Percentiles rank a stretch among this genome's conserved stretches.
phyloP scores from a whole-genome alignment of 2,113 vertebrate species.

The Lophotis ruficrista region DNA sequence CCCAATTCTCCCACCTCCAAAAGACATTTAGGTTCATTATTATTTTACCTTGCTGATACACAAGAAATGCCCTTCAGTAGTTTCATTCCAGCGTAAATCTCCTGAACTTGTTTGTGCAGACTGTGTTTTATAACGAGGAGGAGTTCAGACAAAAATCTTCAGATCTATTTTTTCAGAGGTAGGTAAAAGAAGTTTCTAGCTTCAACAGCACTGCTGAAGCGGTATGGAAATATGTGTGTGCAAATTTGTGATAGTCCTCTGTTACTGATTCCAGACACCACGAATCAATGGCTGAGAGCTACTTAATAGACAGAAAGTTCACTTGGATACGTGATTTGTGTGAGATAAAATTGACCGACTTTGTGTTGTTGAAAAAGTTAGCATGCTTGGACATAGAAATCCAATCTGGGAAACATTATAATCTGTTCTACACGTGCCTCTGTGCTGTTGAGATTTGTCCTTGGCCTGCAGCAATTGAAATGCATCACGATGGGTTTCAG shows the following conservation, averaged over 20 bases:
- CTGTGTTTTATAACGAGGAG: background rate
- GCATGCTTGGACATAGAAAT: background rate
- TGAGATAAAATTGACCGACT: background rate
- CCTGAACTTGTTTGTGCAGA: background rate
- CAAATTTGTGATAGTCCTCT: background rate
- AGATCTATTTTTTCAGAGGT: background rate
- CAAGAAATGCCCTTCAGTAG: background rate
- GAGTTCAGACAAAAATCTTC: background rate
- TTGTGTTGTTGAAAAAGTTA: background rate
- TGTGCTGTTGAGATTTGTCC: background rate
- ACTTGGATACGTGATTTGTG: background rate
- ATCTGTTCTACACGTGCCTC: background rate
- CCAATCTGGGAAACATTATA: background rate
- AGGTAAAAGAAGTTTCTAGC: background rate
- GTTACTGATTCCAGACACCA: background rate
- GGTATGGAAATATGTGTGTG: background rate
- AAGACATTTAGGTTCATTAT: background rate
- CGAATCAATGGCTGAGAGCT: background rate
- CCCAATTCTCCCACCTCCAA: background rate
- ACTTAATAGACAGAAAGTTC: background rate
- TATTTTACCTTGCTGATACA: background rate
- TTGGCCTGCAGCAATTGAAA: background rate
- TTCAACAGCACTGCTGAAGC: background rate
- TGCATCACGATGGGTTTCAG: background rate
- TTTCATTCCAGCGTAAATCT: background rate